Evolutionary conservation across 23 tunicate species (phyloP).

Genomic region (Diplosoma virens): DNA sequence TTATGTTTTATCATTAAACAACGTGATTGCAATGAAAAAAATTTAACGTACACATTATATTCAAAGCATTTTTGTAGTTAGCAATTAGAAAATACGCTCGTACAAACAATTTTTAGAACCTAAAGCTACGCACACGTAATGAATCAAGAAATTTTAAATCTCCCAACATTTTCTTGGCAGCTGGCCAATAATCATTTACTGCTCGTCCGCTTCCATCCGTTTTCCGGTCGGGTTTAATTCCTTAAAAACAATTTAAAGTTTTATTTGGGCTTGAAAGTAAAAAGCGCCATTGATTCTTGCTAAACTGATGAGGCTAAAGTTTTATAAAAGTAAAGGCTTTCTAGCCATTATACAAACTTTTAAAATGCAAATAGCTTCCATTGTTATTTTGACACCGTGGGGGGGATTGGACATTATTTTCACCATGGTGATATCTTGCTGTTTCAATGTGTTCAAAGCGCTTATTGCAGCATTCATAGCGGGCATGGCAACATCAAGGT

Average conservation of each 20-base stretch:
- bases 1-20: no score
- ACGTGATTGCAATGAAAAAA: no score
- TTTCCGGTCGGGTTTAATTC: slow-evolving; percentile 82
- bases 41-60: no score
- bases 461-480: slow-evolving; percentile 84
- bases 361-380: slow-evolving; percentile 88
- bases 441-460: slow-evolving; percentile 73
- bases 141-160: slow-evolving; percentile 81
- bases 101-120: no score
- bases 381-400: slow-evolving; percentile 78
- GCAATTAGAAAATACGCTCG: no score
- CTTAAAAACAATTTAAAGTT: slow-evolving; percentile 19
- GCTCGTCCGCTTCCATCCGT: slow-evolving; percentile 80
- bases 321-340: neutral
- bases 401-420: slow-evolving; percentile 88
- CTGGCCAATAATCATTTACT: slow-evolving; percentile 86
- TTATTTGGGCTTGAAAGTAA: neutral
- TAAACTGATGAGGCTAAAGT: no score
- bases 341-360: slow-evolving; percentile 33
- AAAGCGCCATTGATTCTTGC: neutral
- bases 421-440: slow-evolving; percentile 80
- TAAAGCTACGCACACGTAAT: slow-evolving; percentile 45
- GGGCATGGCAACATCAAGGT: slow-evolving; percentile 87
- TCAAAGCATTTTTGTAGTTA: no score
- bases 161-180: slow-evolving; percentile 87